Percentiles rank a stretch among this genome's conserved stretches.
Evolutionary conservation across 1,140 invertebrate genomes (phyloP).

Genomic region (Pseudomyrmex dendroicus): DNA sequence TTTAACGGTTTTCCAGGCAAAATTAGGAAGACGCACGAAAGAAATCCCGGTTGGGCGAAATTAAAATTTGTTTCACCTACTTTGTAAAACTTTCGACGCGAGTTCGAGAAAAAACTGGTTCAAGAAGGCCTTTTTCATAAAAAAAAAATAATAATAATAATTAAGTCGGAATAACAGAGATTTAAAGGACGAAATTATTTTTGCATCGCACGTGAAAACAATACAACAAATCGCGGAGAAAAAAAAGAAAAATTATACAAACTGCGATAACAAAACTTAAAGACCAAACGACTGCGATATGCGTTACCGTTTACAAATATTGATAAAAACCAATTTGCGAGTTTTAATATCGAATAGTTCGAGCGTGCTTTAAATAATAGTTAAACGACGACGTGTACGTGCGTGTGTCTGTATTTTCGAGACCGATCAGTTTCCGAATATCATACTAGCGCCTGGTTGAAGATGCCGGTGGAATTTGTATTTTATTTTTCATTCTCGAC

Average conservation of each 20-base stretch:
- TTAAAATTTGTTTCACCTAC: conserved; percentile 50
- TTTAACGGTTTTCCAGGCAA: conserved; percentile 44
- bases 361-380: background rate
- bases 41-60: conserved; percentile 33
- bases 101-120: background rate
- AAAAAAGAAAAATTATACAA: too few relatives aligned
- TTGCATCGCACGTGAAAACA: background rate
- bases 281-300: background rate
- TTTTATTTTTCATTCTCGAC: conserved; percentile 6
- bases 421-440: conserved; percentile 3
- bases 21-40: conserved; percentile 41
- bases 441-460: background rate
- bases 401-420: conserved; percentile 16
- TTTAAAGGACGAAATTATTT: too few relatives aligned
- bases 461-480: conserved; percentile 9
- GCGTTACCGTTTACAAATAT: conserved; percentile 9
- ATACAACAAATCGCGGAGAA: background rate
- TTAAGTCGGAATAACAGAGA: too few relatives aligned
- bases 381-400: background rate
- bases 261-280: too few relatives aligned
- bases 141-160: too few relatives aligned
- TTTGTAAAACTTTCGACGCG: conserved; percentile 22
- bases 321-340: conserved; percentile 24
- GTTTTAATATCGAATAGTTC: conserved; percentile 34
- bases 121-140: too few relatives aligned